Base-by-base conservation (phyloP, 1,140 invertebrate genomes). In the Paramacrobiotus metropolitanus region DNA sequence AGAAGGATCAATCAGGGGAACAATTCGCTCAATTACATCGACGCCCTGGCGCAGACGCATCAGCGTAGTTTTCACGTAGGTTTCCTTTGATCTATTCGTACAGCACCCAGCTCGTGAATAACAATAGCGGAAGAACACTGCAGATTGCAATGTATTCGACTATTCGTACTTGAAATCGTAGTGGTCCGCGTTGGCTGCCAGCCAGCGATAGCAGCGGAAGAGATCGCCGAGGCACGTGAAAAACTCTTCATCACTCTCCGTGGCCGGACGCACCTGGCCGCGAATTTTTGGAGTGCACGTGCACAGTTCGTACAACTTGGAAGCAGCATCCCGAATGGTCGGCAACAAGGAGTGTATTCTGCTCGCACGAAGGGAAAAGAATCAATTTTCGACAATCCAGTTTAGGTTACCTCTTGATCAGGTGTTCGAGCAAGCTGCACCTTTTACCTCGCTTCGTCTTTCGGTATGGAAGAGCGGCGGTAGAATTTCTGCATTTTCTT, bases 191-290 rank as follows among this genome's bases (percentile, higher is more conserved):
- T 4, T 28, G 4, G 9, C 48, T 4, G 48, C 48, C 24, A 55
- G 48, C 48, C 48, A 55, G 48, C 48, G 48, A 24, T 55, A 55
- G 48, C 48, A 55, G 48, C 48, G 48, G 24, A 55, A 55, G 15
- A 55, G 48, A 55, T 55, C 48, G 4, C 9, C 48, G 9, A 55
- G 48, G 9, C 9, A 9, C 9, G 24, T 15, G 24, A 55, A 55
- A 24, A 18, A 55, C 24, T 55, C 48, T 24, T 55, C 48, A 24
- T 55, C 48, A 4, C 9, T 24, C 24, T 4, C 48, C 9, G 48
- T 18, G 24, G 48, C 48, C 24, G 48, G 48, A 4, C 48, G 48
- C 4, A 55, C 24, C 24, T 55, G 9, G 4, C 48, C 48, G 15
- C 48, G 48, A 4, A 18, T 28, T 4, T 28, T 15, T 55, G 48